A percentile compares a stretch with the other conserved stretches of the same genome.
Evolutionary conservation across 30 jellyfish, hydroid and myxozoan species (phyloP).

Genomic region (Hydractinia symbiolongicarpus): DNA sequence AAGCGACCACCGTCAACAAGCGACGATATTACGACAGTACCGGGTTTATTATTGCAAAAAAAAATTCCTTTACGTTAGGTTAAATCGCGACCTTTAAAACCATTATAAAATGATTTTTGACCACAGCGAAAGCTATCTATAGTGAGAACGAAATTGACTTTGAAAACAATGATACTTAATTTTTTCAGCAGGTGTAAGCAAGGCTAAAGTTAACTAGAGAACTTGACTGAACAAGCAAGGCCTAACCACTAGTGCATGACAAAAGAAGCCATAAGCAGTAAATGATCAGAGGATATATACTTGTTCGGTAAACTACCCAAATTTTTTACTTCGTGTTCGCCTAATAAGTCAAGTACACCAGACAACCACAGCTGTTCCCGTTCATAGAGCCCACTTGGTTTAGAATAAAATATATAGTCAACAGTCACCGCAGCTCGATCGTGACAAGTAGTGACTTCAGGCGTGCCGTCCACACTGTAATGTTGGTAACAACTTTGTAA

Average conservation of each 20-base stretch:
- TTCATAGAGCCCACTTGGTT: conserved; percentile 5
- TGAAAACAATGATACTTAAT: no score
- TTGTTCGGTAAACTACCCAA: conserved; percentile 67
- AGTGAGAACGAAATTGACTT: no score
- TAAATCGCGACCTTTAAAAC: no score
- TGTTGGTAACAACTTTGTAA: conserved; percentile 67
- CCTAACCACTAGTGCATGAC: conserved; percentile 5
- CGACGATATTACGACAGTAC: no score
- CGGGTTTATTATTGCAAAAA: no score
- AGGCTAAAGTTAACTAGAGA: no score
- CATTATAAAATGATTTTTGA: no score
- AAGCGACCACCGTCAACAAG: no score
- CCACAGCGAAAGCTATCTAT: no score
- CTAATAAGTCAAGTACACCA: conserved; percentile 46
- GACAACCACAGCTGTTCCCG: conserved; percentile 37
- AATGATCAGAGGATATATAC: conserved; percentile 78
- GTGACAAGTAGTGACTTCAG: conserved; percentile 76
- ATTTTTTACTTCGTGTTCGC: conserved; percentile 27
- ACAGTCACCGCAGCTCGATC: conserved; percentile 61
- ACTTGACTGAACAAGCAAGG: no score
- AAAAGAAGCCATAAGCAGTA: conserved; percentile 66
- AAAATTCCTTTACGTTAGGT: no score
- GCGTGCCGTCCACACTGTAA: conserved; percentile 29
- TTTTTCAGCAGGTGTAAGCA: no score
- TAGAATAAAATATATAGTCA: conserved; percentile 76